Base-by-base conservation (phyloP, 2,113 vertebrate genomes). In the Romanogobio albipinnatus region DNA sequence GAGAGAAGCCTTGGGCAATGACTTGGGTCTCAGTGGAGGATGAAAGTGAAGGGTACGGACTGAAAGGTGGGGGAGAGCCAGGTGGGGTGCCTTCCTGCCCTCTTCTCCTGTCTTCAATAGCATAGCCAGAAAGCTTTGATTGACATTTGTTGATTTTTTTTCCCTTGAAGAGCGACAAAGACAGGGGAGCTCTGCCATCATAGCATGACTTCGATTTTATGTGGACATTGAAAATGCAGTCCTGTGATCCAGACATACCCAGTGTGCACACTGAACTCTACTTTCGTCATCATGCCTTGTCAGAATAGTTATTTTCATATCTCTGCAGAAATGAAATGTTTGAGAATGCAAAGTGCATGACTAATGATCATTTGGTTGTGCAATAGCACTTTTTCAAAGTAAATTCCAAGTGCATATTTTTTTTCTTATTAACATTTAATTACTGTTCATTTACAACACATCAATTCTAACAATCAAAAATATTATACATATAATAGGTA, bases 91-190 rank as follows among this genome's bases (percentile, higher is more conserved):
- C 62, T 15, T 73, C 64, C 33, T 68, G 59, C 56, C 9, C 75
- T 85, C 87, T 81, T 11, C 74, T 82, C 76, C 87, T 81, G 51
- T 85, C 71, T 85, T 86, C 81, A 51, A 17, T 76, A 78, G 81
- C 85, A 87, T 85, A 87, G 62, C 64, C 39, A 84, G 83, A 89
- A 89, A 86, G 87, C 29, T 45, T 36, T 92, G 91, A 92, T 88
- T 92, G 92, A 91, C 91, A 87, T 91, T 92, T 91, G 85, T 88
- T 90, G 90, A 92, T 91, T 91, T 91, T 81, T 81, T 88, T 61
- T 4, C 62, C 17, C 82, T 86, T 89, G 87, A 74, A 87, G 89
- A 89, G 88, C 86, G 29, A 82, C 83, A 79, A 83, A 79, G 85
- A 86, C 88, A 89, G 0, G 26, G 61, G 47, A 88, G 90, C 87